Evolutionary conservation across 2,113 vertebrate genomes (phyloP).

Genomic region (Tretioscincus oriximinensis): DNA sequence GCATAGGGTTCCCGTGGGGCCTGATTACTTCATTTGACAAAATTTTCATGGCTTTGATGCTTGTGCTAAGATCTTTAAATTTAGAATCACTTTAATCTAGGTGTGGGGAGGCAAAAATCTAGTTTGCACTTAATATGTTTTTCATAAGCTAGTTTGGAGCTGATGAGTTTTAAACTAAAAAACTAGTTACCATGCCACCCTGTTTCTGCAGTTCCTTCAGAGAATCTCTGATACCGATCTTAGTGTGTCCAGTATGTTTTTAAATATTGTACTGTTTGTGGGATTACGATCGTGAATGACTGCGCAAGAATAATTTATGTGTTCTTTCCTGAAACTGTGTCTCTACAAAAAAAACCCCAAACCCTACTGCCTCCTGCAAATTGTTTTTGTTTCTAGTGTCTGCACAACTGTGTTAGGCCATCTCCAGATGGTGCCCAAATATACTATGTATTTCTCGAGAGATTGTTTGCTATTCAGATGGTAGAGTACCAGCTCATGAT

Average conservation of each 20-base stretch:
- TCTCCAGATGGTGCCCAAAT: too few species aligned
- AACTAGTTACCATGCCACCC: neutral
- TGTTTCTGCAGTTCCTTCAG: too few species aligned
- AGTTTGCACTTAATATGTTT: neutral
- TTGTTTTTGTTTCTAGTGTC: neutral
- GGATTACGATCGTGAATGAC: neutral
- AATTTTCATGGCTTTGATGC: neutral
- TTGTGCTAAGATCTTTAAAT: neutral
- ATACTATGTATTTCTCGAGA: too few species aligned
- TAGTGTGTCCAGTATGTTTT: neutral
- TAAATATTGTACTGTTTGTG: neutral
- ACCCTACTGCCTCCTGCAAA: neutral
- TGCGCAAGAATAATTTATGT: neutral
- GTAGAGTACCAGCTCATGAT: too few species aligned
- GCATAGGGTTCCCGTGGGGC: fast-evolving
- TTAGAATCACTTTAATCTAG: neutral
- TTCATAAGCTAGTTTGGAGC: neutral
- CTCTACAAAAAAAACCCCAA: neutral
- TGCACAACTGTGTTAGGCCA: too few species aligned
- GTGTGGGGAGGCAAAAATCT: neutral
- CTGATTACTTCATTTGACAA: neutral
- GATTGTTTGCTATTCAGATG: too few species aligned
- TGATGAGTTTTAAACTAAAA: neutral
- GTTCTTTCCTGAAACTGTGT: neutral
- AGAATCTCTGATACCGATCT: neutral